Percentiles rank a stretch among this genome's conserved stretches.
Evolutionary conservation across 1,140 invertebrate genomes (phyloP).

Genomic region (Coelopa frigida): DNA sequence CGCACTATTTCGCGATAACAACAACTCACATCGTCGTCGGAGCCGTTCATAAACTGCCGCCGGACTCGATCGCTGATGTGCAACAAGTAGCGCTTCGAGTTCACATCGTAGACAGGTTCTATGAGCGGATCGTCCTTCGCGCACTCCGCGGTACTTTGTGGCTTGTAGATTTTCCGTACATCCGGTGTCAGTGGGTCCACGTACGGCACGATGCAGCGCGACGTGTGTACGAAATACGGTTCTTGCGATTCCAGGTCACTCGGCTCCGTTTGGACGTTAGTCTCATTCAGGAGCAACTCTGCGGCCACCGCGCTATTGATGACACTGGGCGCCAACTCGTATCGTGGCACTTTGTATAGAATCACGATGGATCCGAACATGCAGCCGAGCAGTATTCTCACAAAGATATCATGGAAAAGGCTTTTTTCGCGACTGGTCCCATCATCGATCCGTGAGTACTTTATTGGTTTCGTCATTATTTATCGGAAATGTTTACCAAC

Average conservation of each 20-base stretch:
- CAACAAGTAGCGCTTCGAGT: constrained; percentile 22
- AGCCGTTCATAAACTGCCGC: not conserved
- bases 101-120: constrained; percentile 24
- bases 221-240: constrained; percentile 26
- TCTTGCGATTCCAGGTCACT: constrained; percentile 15
- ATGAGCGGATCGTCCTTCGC: constrained; percentile 46
- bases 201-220: constrained; percentile 56
- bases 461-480: no score
- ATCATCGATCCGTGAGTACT: no score
- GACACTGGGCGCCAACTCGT: no score
- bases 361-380: no score
- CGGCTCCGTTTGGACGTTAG: no score
- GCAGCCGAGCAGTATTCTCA: no score
- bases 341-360: no score
- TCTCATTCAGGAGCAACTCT: no score
- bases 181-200: constrained; percentile 59
- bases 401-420: no score
- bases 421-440: no score
- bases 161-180: constrained; percentile 52
- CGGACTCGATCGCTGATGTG: constrained; percentile 21
- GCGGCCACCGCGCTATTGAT: no score
- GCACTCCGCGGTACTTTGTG: constrained; percentile 51
- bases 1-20: constrained; percentile 51
- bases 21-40: constrained; percentile 31
- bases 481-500: no score